phyloP scores from a whole-genome alignment of 2,888 invertebrate genomes.

The Lomographa bimaculata region DNA sequence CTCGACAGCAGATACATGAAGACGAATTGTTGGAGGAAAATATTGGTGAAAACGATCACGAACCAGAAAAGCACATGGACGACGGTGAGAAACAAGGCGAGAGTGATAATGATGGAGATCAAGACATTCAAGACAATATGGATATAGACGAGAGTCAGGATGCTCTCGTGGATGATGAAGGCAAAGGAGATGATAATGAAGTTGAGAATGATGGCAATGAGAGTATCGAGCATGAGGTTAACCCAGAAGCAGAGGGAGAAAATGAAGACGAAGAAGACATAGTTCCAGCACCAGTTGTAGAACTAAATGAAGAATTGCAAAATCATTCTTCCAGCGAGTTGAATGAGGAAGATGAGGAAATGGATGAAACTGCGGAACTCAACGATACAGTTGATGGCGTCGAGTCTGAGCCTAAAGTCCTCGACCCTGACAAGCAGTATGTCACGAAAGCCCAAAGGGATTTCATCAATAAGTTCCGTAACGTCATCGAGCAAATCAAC shows the following conservation, averaged over 20 bases:
- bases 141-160: conserved; percentile 44
- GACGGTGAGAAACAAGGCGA: conserved; percentile 37
- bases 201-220: conserved; percentile 43
- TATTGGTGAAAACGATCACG: conserved; percentile 42
- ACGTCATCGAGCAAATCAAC: conserved; percentile 76
- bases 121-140: conserved; percentile 45
- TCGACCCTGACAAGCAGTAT: conserved; percentile 67
- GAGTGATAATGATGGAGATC: conserved; percentile 52
- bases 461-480: conserved; percentile 71
- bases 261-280: conserved; percentile 70
- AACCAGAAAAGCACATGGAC: conserved; percentile 44
- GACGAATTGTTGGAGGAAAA: conserved; percentile 40
- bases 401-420: conserved; percentile 51
- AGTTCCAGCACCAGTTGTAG: conserved; percentile 66
- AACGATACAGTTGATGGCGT: conserved; percentile 59
- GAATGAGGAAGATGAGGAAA: conserved; percentile 61
- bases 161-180: conserved; percentile 42
- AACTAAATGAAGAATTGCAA: conserved; percentile 75
- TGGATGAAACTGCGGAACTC: conserved; percentile 47
- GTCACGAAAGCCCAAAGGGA: conserved; percentile 74
- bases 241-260: conserved; percentile 52
- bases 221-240: conserved; percentile 46
- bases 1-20: conserved; percentile 59
- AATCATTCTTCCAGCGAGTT: conserved; percentile 61
- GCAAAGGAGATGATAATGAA: conserved; percentile 37